These are phyloP conservation scores for Darevskia nairensis DNA, from an alignment of 2,797 vertebrate genomes.

Conservation along the genomic window DNA sequence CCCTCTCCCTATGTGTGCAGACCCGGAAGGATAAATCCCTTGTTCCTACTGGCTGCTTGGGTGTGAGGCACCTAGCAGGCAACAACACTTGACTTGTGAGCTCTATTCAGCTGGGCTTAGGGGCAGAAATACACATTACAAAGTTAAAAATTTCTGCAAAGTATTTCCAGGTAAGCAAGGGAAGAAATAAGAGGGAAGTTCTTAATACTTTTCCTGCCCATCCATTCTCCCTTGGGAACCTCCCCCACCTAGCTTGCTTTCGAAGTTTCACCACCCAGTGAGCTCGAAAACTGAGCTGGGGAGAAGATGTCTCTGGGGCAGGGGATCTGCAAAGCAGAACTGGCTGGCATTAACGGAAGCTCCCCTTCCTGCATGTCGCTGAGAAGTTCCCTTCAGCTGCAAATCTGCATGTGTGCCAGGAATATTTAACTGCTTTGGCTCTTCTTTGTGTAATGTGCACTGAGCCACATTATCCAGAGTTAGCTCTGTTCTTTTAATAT, in stretches of 20 bases:
- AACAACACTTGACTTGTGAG: background rate
- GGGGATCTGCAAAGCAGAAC: background rate
- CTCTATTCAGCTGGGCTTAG: background rate
- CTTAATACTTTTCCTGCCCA: background rate
- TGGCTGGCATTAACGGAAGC: background rate
- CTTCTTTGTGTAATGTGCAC: no score
- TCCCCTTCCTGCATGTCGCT: no score
- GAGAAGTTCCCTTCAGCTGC: no score
- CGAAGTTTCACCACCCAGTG: background rate
- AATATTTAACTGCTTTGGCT: no score
- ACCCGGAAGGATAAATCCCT: background rate
- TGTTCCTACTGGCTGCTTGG: background rate
- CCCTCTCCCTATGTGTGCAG: background rate
- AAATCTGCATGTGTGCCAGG: no score
- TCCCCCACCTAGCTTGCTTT: background rate
- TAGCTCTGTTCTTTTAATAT: constrained; percentile 18
- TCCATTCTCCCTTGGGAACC: no score
- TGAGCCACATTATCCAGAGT: background rate
- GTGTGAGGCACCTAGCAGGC: background rate
- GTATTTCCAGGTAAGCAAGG: no score
- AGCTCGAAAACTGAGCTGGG: background rate
- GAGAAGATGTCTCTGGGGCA: background rate
- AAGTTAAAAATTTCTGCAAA: background rate
- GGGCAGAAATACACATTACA: background rate
- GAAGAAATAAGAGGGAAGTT: background rate